Conservation (phyloP, 1,140 invertebrate species). For the Papilio polyxenes region DNA sequence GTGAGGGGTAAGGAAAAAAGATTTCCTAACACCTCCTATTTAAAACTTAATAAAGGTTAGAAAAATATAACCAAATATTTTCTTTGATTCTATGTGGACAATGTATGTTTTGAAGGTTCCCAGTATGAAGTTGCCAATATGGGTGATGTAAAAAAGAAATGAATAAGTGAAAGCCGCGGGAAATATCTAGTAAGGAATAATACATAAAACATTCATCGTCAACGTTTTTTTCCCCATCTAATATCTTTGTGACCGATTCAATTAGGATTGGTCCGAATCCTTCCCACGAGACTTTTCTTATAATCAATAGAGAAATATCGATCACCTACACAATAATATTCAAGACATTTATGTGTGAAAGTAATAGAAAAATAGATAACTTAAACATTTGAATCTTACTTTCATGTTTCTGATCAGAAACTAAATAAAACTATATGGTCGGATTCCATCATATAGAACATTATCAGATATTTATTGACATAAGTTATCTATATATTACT, state of each 20-base stretch:
- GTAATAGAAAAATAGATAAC: neutral
- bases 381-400: neutral
- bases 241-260: constrained; percentile 13
- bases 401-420: neutral
- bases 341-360: neutral
- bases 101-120: too few species aligned
- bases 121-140: too few species aligned
- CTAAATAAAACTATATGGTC: neutral
- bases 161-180: too few species aligned
- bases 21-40: too few species aligned
- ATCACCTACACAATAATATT: neutral
- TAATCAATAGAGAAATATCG: constrained; percentile 3
- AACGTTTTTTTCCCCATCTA: neutral
- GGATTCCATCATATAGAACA: too few species aligned
- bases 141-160: too few species aligned
- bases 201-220: neutral
- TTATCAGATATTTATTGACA: too few species aligned
- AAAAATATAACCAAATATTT: too few species aligned
- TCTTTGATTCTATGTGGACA: too few species aligned
- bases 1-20: too few species aligned
- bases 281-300: neutral
- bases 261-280: constrained; percentile 17
- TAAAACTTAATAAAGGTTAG: too few species aligned
- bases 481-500: too few species aligned
- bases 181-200: neutral